Evolutionary conservation across 2,888 invertebrate genomes (phyloP).

Genomic region (Andrena trimmerana): DNA sequence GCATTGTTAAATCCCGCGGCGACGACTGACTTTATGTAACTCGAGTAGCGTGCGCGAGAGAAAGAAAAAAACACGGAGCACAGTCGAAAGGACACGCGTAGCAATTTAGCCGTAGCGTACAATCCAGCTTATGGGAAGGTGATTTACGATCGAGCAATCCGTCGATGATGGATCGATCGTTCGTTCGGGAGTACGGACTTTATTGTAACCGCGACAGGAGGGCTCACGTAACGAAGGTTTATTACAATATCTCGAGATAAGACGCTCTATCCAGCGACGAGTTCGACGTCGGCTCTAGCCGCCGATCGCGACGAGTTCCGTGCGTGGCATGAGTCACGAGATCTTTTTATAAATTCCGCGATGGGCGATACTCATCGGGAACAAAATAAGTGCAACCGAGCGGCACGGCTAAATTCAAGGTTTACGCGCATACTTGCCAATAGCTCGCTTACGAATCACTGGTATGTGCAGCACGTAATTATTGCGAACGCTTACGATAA

Average conservation of each 20-base stretch:
- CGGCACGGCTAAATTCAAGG: conserved; percentile 15
- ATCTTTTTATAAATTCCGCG: conserved; percentile 20
- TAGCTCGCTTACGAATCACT: conserved; percentile 1
- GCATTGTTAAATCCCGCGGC: background rate
- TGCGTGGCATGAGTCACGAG: background rate
- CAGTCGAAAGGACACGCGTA: background rate
- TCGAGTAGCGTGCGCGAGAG: background rate
- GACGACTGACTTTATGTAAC: conserved; percentile 35
- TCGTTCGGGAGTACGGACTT: background rate
- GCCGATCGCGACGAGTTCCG: background rate
- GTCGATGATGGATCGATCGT: conserved; percentile 9
- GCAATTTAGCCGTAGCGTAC: conserved; percentile 1
- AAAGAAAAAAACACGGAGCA: background rate
- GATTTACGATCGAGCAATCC: conserved; percentile 18
- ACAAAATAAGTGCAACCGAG: background rate
- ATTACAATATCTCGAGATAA: conserved; percentile 6
- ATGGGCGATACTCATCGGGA: conserved; percentile 8
- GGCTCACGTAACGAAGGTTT: background rate
- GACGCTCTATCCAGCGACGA: background rate
- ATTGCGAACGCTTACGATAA: background rate
- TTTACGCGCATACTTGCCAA: conserved; percentile 17
- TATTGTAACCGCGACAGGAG: background rate
- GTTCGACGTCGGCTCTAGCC: background rate
- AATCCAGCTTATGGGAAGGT: conserved; percentile 18
- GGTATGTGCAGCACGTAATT: background rate